Conservation (phyloP, 35 echinoderm and acorn worm genomes). For the Ptychodera flava region DNA sequence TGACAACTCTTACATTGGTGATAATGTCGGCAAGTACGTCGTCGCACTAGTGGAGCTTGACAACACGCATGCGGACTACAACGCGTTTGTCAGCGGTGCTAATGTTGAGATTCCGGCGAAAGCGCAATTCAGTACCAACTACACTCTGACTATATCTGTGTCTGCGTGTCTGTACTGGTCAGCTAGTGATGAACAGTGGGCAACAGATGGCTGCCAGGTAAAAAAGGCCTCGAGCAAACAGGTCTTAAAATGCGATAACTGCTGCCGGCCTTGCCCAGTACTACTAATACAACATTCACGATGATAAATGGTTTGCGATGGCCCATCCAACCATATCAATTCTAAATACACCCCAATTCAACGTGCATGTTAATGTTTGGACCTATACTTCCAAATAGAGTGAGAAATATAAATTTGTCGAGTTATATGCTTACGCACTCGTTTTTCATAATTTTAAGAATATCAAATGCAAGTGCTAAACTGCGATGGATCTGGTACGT, state of each 20-base stretch:
- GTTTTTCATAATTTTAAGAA: too few species aligned
- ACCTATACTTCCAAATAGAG: background rate
- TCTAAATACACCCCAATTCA: background rate
- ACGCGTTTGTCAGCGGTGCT: background rate
- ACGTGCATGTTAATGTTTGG: background rate
- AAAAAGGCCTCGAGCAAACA: background rate
- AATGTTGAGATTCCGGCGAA: conserved; percentile 16
- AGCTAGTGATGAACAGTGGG: conserved; percentile 10
- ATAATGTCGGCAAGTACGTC: conserved; percentile 30
- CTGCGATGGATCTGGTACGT: too few species aligned
- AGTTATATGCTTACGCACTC: too few species aligned
- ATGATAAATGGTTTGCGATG: background rate
- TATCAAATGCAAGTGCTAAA: too few species aligned
- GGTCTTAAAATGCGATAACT: background rate
- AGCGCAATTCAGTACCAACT: conserved; percentile 24
- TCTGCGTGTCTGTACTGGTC: conserved; percentile 52
- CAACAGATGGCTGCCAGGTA: conserved; percentile 31
- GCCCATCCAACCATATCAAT: background rate
- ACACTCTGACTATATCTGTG: conserved; percentile 8
- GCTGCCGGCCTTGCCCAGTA: background rate
- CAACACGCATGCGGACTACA: background rate
- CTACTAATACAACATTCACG: too few species aligned
- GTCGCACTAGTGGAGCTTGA: conserved; percentile 13
- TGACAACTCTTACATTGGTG: conserved; percentile 22
- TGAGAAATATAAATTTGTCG: too few species aligned